Base-by-base conservation (phyloP, 1,140 invertebrate species). In the Melipona quadrifasciata region DNA sequence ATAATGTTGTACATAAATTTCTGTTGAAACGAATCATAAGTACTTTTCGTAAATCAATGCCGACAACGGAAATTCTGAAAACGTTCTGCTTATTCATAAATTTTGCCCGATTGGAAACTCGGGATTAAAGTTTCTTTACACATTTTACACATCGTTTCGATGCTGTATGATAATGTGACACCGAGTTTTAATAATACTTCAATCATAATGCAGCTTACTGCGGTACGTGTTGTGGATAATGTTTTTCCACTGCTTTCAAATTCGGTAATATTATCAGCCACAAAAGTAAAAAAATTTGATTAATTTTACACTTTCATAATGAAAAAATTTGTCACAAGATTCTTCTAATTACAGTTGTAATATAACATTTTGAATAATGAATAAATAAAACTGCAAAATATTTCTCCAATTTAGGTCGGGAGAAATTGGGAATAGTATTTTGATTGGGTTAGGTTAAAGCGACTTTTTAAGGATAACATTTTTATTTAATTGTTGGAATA, bases 41-140 rank as follows among this genome's bases (percentile, higher is more conserved):
- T 21, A 55, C 8, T 53, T 75, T n/a, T 83, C 65, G 65, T 34
- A 11, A 71, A 79, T 78, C 61, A 78, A 79, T 47, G 39, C 8
- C 12, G 39, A 21, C 65, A 58, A 16, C 24, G 55, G 17, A 79
- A 71, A 34, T 70, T 61, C 14, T 31, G 31, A 55, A 55, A 2
- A 68, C 31, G 61, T 11, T 34, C 34, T 4, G 14, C 8, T 47
- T 34, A 51, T 68, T 58, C 3, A 4, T 16, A 17, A 34, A 21
- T 55, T 10, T 74, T 12, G 6, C 1, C 6, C 6, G n/a, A 5
- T 31, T 47, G 39, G 39, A 19, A 19, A 74, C 10, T 47, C 55
- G 4, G 19, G 12, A 75, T 39, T 14, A 47, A 47, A 53, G 27
- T 65, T 47, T 17, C 12, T 6, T 34, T 31, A 70, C 55, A 24